Evolutionary conservation across 1,140 invertebrate genomes (phyloP), one percentile per base, ranked within the genome.

Genomic region (Tetraneura akinire): DNA sequence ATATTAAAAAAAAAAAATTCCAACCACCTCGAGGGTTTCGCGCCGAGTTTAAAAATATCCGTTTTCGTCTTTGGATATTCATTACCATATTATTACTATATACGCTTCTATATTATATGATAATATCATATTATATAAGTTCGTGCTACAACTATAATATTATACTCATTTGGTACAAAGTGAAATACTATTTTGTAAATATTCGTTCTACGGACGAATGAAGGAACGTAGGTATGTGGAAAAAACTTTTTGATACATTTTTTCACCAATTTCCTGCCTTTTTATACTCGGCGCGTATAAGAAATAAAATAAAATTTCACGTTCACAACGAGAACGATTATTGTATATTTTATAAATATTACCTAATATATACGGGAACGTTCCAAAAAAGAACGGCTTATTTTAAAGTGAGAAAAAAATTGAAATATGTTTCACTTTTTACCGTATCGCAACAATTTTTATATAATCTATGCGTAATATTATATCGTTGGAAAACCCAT

Each of bases 291-390:
- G 42, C 23, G 11, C 23, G 42, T 14, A 37, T 26, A 47, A 47
- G 21, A 68, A 37, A 68, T 42, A 68, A 68, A 68, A 68, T 68
- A 68, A 42, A 68, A 68, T 16, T 32, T 68, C 47, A 68, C 21
- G 37, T 68, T n/a, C 23, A 11, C 37, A 37, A 10, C 6, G 32
- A n/a, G n/a, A 14, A n/a, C 14, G 60, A 64, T 21, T 37, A 37
- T 68, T 13, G 13, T 37, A 37, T 37, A 37, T 37, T 37, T 37
- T n/a, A n/a, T n/a, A n/a, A n/a, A n/a, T n/a, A n/a, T n/a, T n/a
- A n/a, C n/a, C n/a, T n/a, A n/a, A n/a, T n/a, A n/a, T n/a, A n/a
- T n/a, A 70, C 49, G 49, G 16, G 23, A 11, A 16, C 23, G 66
- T 49, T 70, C 66, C 21, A 29, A 18, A 26, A 32, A 68, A 49